Percentiles rank a stretch among this genome's conserved stretches.
Conservation (phyloP, 1,140 invertebrate genomes). For the Trialeurodes vaporariorum region DNA sequence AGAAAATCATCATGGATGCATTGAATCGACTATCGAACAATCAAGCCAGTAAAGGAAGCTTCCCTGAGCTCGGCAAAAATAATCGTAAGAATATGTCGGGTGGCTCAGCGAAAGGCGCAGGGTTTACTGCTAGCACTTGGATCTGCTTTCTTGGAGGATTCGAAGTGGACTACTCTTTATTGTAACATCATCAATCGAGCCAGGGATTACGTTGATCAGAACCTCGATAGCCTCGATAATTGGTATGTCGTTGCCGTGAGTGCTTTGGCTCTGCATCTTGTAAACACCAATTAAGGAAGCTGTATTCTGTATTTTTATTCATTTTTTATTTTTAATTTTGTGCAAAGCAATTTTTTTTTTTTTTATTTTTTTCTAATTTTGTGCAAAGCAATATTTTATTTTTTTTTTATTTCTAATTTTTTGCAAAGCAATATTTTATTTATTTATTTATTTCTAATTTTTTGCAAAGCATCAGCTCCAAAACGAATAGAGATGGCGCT, state of each 20-base stretch:
- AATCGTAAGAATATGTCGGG: conserved; percentile 69
- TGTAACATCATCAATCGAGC: conserved; percentile 59
- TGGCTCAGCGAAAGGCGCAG: conserved; percentile 53
- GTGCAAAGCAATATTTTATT: too few species aligned
- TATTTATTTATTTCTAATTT: too few species aligned
- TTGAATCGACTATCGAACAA: conserved; percentile 65
- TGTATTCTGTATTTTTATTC: too few species aligned
- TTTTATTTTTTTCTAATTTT: too few species aligned
- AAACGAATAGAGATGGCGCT: too few species aligned
- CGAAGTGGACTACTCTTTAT: conserved; percentile 12
- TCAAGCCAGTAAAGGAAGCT: conserved; percentile 73
- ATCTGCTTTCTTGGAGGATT: conserved; percentile 67
- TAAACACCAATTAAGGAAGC: conserved; percentile 50
- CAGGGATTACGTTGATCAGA: conserved; percentile 61
- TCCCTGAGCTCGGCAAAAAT: conserved; percentile 62
- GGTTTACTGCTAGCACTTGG: conserved; percentile 72
- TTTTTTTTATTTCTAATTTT: too few species aligned
- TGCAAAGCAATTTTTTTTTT: too few species aligned
- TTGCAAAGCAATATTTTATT: too few species aligned
- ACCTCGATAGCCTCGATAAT: conserved; percentile 55
- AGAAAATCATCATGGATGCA: conserved; percentile 54
- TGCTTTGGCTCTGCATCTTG: conserved; percentile 60
- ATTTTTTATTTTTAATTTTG: too few species aligned
- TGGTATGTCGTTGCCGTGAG: conserved; percentile 64
- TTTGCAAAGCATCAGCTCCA: too few species aligned